A percentile compares a stretch with the other conserved stretches of the same genome.
Conservation (phyloP, 1,140 invertebrate genomes). For the Orius insidiosus region DNA sequence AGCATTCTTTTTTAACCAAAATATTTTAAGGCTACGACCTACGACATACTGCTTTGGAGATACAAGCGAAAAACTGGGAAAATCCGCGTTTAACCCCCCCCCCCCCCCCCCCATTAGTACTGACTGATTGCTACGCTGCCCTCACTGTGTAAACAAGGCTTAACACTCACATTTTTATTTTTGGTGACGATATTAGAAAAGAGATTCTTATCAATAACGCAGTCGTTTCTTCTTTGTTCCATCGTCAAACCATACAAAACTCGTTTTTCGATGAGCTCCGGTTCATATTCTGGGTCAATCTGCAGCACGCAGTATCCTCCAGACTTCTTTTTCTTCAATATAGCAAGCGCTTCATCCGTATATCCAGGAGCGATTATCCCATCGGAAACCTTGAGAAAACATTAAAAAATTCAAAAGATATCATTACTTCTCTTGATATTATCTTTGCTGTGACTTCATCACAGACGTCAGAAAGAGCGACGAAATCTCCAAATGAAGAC, state of each 20-base stretch:
- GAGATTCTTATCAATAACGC: slow-evolving; percentile 55
- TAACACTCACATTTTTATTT: slow-evolving; percentile 34
- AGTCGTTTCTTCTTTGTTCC: slow-evolving; percentile 85
- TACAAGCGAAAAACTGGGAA: no score
- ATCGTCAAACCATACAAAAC: slow-evolving; percentile 81
- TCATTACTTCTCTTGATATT: slow-evolving; percentile 42
- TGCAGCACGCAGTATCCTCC: slow-evolving; percentile 84
- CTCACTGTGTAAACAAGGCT: not conserved
- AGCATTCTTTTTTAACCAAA: not conserved
- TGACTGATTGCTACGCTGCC: no score
- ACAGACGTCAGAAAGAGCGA: slow-evolving; percentile 83
- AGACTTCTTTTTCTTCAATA: slow-evolving; percentile 91
- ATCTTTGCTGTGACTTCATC: slow-evolving; percentile 50
- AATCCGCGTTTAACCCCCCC: not conserved
- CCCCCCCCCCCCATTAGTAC: not conserved
- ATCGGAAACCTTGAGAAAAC: slow-evolving; percentile 57
- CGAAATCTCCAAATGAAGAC: slow-evolving; percentile 98
- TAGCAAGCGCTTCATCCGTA: slow-evolving; percentile 57
- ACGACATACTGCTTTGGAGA: not conserved
- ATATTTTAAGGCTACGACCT: not conserved
- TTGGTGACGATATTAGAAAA: slow-evolving; percentile 75
- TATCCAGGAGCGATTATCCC: slow-evolving; percentile 93
- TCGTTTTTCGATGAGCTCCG: slow-evolving; percentile 62
- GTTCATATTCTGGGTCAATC: slow-evolving; percentile 79
- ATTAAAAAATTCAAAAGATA: not conserved